Evolutionary conservation across 2,113 vertebrate genomes (phyloP).

Genomic region (Plecotus auritus): DNA sequence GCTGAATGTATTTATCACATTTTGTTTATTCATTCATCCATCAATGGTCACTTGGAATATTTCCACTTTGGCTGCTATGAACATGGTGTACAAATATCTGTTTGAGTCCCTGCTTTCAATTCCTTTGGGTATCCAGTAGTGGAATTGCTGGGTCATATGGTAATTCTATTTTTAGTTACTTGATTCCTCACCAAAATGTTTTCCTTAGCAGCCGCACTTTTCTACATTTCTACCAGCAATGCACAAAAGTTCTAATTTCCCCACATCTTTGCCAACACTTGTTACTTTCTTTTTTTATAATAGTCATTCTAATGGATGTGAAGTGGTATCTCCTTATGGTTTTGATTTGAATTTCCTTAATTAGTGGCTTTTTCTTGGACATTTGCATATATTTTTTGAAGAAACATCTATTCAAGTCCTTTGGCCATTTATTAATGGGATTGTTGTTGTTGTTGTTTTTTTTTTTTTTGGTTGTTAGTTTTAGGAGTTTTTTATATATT

Average conservation of each 20-base stretch:
- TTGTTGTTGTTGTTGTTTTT: no score
- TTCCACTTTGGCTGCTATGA: neutral
- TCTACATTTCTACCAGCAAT: neutral
- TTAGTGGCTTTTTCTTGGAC: neutral
- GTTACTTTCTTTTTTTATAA: neutral
- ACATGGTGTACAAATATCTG: neutral
- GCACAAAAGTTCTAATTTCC: neutral
- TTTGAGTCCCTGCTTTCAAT: neutral
- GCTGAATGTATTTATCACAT: neutral
- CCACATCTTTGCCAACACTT: neutral
- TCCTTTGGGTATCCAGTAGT: neutral
- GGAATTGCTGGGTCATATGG: neutral
- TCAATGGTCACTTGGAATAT: neutral
- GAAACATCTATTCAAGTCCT: neutral
- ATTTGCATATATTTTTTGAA: neutral
- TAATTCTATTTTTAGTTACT: slow-evolving; percentile 32
- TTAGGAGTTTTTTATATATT: neutral
- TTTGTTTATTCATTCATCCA: neutral
- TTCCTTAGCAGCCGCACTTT: neutral
- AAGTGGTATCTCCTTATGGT: neutral
- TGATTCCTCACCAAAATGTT: neutral
- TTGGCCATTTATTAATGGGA: neutral
- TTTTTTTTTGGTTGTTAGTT: neutral
- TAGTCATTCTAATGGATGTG: neutral
- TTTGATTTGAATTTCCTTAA: slow-evolving; percentile 13